Percentiles rank a stretch among this genome's conserved stretches.
Conservation (phyloP, 2,888 invertebrate species). For the Adelphocoris suturalis region DNA sequence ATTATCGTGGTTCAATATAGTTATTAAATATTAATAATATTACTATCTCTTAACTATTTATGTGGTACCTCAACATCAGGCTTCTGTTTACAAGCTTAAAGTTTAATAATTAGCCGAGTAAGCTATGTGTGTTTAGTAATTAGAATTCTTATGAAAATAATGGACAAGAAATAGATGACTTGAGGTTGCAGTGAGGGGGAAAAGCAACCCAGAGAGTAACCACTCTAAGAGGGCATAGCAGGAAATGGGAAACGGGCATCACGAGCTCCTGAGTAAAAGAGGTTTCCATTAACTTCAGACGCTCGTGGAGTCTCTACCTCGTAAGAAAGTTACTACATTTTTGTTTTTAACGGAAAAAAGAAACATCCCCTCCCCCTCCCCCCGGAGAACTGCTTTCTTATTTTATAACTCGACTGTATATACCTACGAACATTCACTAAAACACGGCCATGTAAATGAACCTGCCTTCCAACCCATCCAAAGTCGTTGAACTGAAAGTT, state of each 20-base stretch:
- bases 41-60: too few relatives aligned
- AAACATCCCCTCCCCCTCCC: neutral
- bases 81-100: too few relatives aligned
- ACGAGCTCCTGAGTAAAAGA: conserved; percentile 44
- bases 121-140: too few relatives aligned
- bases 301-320: neutral
- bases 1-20: too few relatives aligned
- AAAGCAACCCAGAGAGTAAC: neutral
- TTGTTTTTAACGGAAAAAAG: neutral
- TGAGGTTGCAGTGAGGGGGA: conserved; percentile 5
- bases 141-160: neutral
- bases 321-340: conserved; percentile 42
- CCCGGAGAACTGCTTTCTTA: neutral
- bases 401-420: conserved; percentile 24
- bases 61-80: too few relatives aligned
- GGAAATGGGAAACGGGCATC: conserved; percentile 45
- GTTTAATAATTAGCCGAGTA: too few relatives aligned
- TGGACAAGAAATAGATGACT: neutral
- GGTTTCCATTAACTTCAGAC: conserved; percentile 49
- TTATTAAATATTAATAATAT: too few relatives aligned
- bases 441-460: conserved; percentile 16
- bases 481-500: conserved; percentile 16
- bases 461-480: neutral
- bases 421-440: conserved; percentile 23
- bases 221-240: conserved; percentile 16